A percentile compares a stretch with the other conserved stretches of the same genome.
These are phyloP conservation scores for Ptilodon capucinus DNA, from an alignment of 2,888 invertebrate genomes.

Conservation along the genomic window DNA sequence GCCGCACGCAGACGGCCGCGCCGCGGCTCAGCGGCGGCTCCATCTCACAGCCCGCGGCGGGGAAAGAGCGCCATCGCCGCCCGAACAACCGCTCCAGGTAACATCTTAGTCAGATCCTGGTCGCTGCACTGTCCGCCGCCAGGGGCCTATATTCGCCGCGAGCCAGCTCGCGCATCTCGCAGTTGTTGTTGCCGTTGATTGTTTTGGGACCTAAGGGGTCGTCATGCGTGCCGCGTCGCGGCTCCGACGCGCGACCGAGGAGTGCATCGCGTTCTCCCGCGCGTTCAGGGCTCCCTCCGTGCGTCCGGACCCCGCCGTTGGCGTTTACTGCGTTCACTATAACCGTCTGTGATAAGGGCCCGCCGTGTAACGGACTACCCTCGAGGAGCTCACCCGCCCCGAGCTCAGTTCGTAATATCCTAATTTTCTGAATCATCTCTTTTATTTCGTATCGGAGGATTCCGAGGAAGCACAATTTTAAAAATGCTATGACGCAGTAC, in stretches of 20 bases:
- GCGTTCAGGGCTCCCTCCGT: slow-evolving; percentile 77
- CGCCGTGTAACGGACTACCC: slow-evolving; percentile 73
- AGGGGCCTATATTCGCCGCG: slow-evolving; percentile 77
- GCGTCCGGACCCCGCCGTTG: slow-evolving; percentile 83
- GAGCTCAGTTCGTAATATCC: slow-evolving; percentile 87
- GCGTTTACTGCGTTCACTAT: slow-evolving; percentile 80
- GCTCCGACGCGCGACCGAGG: slow-evolving; percentile 75
- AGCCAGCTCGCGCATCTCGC: slow-evolving; percentile 89
- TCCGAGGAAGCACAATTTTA: slow-evolving; percentile 94
- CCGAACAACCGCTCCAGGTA: slow-evolving; percentile 88
- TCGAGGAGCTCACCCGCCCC: slow-evolving; percentile 78
- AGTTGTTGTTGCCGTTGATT: slow-evolving; percentile 89
- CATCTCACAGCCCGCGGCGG: slow-evolving; percentile 66
- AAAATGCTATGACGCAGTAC: slow-evolving; percentile 94
- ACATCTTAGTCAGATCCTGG: slow-evolving; percentile 89
- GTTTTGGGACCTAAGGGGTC: slow-evolving; percentile 83
- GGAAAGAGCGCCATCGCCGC: slow-evolving; percentile 80
- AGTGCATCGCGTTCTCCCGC: slow-evolving; percentile 84
- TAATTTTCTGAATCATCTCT: slow-evolving; percentile 96
- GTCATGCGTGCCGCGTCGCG: slow-evolving; percentile 70
- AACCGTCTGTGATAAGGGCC: slow-evolving; percentile 73
- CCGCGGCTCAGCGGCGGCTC: slow-evolving; percentile 54
- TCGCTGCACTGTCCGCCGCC: slow-evolving; percentile 78
- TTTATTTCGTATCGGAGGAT: slow-evolving; percentile 93
- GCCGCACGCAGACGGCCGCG: slow-evolving; percentile 52